phyloP scores from a whole-genome alignment of 2,888 invertebrate genomes.

The Xanthorhoe designata region DNA sequence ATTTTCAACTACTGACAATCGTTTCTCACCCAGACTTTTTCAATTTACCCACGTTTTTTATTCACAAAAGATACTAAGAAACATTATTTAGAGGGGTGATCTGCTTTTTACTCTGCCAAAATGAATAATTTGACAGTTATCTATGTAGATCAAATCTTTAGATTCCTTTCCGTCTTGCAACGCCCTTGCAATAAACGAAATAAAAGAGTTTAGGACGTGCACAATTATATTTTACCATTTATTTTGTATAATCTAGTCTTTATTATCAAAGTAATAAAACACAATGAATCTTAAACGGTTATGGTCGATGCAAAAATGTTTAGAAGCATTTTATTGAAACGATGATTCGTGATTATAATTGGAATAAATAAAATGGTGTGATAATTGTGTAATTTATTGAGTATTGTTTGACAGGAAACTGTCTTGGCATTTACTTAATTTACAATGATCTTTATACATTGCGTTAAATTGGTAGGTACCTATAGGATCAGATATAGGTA shows the following conservation, averaged over 20 bases:
- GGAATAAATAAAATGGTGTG: constrained; percentile 40
- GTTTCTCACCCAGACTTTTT: constrained; percentile 30
- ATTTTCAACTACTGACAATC: constrained; percentile 41
- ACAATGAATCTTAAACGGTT: constrained; percentile 2
- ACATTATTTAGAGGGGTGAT: constrained; percentile 73
- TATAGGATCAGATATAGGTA: too few species aligned
- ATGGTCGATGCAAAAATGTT: constrained; percentile 20
- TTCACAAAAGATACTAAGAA: constrained; percentile 57
- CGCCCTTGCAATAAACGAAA: constrained; percentile 67
- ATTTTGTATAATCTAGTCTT: not conserved
- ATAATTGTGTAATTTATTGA: constrained; percentile 41
- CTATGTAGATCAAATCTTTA: constrained; percentile 62
- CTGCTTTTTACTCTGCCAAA: constrained; percentile 48
- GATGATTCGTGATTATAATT: constrained; percentile 42
- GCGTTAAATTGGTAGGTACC: too few species aligned
- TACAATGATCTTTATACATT: too few species aligned
- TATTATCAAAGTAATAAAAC: constrained; percentile 25
- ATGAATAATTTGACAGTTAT: constrained; percentile 71
- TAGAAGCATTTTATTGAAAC: constrained; percentile 41
- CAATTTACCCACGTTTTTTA: constrained; percentile 76
- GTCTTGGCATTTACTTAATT: too few species aligned
- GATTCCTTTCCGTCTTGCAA: constrained; percentile 55
- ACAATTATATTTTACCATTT: constrained; percentile 28
- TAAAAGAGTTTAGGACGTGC: constrained; percentile 47
- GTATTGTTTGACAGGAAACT: constrained; percentile 4